Evolutionary conservation across 2,888 invertebrate species (phyloP), one percentile per base, ranked within the genome.

Genomic region (Herminia tarsipennalis): DNA sequence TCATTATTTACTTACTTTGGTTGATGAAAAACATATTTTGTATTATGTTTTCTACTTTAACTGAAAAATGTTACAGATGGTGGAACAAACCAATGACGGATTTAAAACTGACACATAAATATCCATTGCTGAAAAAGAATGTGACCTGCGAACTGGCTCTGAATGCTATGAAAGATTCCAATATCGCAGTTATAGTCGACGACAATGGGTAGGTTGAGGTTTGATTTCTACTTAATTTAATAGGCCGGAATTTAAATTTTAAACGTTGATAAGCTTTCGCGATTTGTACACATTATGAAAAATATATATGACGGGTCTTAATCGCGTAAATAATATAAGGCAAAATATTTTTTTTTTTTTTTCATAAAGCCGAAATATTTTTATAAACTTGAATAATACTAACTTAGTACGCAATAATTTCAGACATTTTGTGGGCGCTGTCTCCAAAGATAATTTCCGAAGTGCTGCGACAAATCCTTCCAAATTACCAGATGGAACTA

Each of bases 141-240:
- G 89, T 92, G 1, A 83, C 84, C 17, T 92, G 94, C 16, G 93
- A 93, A 0, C 94, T 95, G 37, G 92, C 93, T 37, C 93, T 95
- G 50, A 94, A 95, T 3, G 89, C 96, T 36, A 93, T 93, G 40
- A 64, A 43, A 8, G 40, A 59, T 12, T 55, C 54, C 9, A 58
- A 64, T 24, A 53, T 73, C 5, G 73, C 75, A 2, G 55, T 76
- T 16, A 66, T 78, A 5, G 44, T 59, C 2, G 80, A 92, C 44
- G 77, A 83, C 4, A 70, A 83, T n/a, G 83, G 83, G 76, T 81
- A 78, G 48, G 14, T 13, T n/a, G n/a, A n/a, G n/a, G n/a, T n/a
- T n/a, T n/a, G n/a, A n/a, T n/a, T n/a, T n/a, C n/a, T n/a, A n/a
- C n/a, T n/a, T n/a, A n/a, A n/a, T n/a, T n/a, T n/a, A n/a, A n/a